A percentile compares a stretch with the other conserved stretches of the same genome.
phyloP scores from a whole-genome alignment of 1,140 invertebrate species.

The Vanessa atalanta region DNA sequence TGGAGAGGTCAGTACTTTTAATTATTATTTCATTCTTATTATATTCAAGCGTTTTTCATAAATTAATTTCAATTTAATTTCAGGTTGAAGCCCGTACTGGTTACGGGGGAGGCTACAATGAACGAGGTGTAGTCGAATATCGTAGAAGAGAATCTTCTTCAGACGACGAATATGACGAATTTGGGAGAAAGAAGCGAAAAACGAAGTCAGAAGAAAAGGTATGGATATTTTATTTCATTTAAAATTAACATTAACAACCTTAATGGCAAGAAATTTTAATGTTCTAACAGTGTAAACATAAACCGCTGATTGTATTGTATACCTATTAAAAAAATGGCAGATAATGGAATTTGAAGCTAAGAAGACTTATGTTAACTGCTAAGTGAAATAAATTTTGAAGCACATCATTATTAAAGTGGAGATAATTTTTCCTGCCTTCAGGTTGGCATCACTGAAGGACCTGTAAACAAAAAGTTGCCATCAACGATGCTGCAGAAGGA shows the following conservation, averaged over 20 bases:
- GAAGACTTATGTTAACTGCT: conserved; percentile 72
- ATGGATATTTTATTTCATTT: conserved; percentile 11
- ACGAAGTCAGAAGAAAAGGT: conserved; percentile 65
- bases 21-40: neutral
- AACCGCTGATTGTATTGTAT: conserved; percentile 21
- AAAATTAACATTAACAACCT: conserved; percentile 16
- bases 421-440: conserved; percentile 81
- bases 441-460: conserved; percentile 80
- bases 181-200: conserved; percentile 91
- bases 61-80: conserved; percentile 32
- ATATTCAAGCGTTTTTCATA: neutral
- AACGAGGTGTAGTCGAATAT: conserved; percentile 95
- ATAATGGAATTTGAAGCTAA: conserved; percentile 73
- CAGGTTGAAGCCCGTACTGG: conserved; percentile 87
- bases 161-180: conserved; percentile 97
- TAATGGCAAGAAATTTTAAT: conserved; percentile 13
- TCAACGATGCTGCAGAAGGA: conserved; percentile 70
- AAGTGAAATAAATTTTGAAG: conserved; percentile 73
- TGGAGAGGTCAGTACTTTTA: conserved; percentile 85
- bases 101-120: conserved; percentile 95
- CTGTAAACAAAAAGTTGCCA: conserved; percentile 75
- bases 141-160: conserved; percentile 92
- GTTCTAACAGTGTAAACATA: conserved; percentile 29
- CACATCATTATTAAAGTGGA: conserved; percentile 79
- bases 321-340: conserved; percentile 52